A percentile compares a stretch with the other conserved stretches of the same genome.
These are phyloP conservation scores for Camelus bactrianus DNA, from an alignment of 2,113 vertebrate genomes.

Conservation along the genomic window DNA sequence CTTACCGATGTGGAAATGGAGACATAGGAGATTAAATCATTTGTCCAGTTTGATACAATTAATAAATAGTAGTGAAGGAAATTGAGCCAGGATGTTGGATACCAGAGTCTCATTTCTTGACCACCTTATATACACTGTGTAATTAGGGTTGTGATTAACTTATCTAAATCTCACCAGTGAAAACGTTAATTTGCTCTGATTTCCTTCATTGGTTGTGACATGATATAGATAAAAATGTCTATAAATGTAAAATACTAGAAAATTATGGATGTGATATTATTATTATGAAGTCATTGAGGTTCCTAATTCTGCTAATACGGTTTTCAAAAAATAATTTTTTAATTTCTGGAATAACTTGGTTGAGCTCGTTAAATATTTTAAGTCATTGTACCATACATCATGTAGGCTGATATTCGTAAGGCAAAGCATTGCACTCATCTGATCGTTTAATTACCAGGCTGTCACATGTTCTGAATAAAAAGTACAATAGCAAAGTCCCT, in stretches of 20 bases:
- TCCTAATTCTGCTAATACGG: background rate
- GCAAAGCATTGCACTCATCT: background rate
- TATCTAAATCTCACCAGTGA: background rate
- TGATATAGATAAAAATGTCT: background rate
- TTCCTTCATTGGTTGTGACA: background rate
- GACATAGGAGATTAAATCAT: background rate
- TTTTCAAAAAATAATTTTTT: constrained; percentile 33
- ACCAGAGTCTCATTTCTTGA: background rate
- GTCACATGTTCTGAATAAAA: background rate
- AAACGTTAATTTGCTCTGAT: background rate
- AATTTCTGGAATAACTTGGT: background rate
- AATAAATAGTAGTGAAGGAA: background rate
- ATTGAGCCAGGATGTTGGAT: background rate
- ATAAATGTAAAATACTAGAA: background rate
- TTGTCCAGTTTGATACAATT: background rate
- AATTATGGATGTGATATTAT: background rate
- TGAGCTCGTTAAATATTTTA: background rate
- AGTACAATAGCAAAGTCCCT: background rate
- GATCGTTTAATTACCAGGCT: background rate
- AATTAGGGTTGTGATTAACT: background rate
- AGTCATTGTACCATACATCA: background rate
- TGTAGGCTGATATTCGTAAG: background rate
- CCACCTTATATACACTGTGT: background rate
- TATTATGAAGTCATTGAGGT: background rate
- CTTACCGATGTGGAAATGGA: background rate